Conservation (phyloP, 2,888 invertebrate species). For the Orgyia antiqua region DNA sequence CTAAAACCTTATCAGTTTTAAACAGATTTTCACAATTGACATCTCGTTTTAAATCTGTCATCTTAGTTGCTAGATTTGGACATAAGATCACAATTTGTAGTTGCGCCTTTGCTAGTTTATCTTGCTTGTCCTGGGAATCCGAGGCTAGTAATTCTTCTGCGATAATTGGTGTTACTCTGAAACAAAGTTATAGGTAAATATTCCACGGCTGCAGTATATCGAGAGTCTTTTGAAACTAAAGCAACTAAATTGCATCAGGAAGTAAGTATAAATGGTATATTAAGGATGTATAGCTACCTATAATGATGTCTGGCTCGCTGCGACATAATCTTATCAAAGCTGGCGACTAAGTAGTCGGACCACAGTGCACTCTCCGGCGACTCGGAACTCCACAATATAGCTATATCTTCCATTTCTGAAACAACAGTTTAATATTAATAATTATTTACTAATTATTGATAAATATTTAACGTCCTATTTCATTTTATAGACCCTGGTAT, state of each 20-base stretch:
- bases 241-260: too few species aligned
- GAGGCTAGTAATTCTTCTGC: constrained; percentile 82
- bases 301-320: constrained; percentile 88
- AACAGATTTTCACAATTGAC: constrained; percentile 77
- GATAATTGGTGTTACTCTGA: constrained; percentile 85
- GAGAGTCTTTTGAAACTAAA: too few species aligned
- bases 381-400: constrained; percentile 87
- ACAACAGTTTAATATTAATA: constrained; percentile 31
- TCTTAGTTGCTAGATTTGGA: constrained; percentile 83
- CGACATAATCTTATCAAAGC: constrained; percentile 90
- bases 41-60: constrained; percentile 75
- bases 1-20: constrained; percentile 85
- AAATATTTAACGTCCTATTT: too few species aligned
- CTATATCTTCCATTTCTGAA: constrained; percentile 87
- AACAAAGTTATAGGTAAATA: too few species aligned
- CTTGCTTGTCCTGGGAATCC: constrained; percentile 68
- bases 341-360: constrained; percentile 89
- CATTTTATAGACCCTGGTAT: too few species aligned
- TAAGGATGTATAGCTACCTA: constrained; percentile 85
- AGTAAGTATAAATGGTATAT: too few species aligned
- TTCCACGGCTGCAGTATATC: too few species aligned
- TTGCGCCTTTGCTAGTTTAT: constrained; percentile 81
- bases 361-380: constrained; percentile 88
- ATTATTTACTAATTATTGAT: neutral
- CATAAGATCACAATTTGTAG: constrained; percentile 90